Evolutionary conservation across 2,797 vertebrate species (phyloP).

Genomic region (Acipenser transmontanus): DNA sequence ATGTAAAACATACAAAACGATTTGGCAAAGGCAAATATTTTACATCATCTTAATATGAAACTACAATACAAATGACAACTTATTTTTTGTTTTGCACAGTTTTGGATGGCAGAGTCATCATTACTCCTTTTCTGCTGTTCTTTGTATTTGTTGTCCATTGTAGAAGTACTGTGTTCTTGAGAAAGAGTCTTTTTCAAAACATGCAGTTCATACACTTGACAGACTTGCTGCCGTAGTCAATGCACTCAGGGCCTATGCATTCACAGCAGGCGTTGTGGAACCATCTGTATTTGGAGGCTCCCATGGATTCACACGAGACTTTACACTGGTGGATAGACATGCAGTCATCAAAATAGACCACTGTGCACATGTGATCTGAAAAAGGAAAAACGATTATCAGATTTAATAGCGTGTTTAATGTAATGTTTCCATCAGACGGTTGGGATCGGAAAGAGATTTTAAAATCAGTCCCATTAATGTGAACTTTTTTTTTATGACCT

Average conservation of each 20-base stretch:
- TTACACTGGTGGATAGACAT: constrained; percentile 97
- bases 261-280: constrained; percentile 98
- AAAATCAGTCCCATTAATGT: too few relatives aligned
- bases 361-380: constrained; percentile 90
- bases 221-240: constrained; percentile 93
- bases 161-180: constrained; percentile 13
- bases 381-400: neutral
- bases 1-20: constrained; percentile 43
- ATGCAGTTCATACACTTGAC: constrained; percentile 97
- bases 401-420: constrained; percentile 4
- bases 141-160: neutral
- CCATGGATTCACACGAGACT: constrained; percentile 95
- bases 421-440: too few relatives aligned
- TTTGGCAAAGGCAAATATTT: constrained; percentile 45
- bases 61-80: constrained; percentile 32
- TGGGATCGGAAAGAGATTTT: too few relatives aligned
- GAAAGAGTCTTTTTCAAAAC: constrained; percentile 63
- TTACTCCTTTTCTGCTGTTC: neutral
- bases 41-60: constrained; percentile 42
- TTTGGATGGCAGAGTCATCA: neutral
- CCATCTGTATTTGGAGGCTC: constrained; percentile 96
- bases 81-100: constrained; percentile 17
- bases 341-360: constrained; percentile 97
- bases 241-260: constrained; percentile 91
- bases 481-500: too few relatives aligned